Base-by-base conservation (phyloP, 2,888 invertebrate species). In the Caenorhabditis angaria region DNA sequence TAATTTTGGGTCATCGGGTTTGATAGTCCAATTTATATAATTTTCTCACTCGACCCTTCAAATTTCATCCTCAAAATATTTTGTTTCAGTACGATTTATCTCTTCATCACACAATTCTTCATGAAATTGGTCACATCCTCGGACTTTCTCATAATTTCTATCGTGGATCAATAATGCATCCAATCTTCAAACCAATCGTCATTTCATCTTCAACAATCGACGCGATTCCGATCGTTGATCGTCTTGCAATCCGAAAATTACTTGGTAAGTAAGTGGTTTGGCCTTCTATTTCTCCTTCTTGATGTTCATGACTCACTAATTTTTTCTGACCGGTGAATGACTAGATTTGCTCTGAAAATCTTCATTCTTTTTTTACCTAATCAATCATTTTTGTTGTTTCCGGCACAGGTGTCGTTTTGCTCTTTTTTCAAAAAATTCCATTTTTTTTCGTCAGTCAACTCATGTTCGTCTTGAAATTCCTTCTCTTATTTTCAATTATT, bases 111-210 rank as follows among this genome's bases (percentile, higher is more conserved):
- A 68, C 80, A 18, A 62, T 83, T 22, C 65, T 85, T 25, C 85
- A 85, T 60, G 81, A 83, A 54, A 83, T 85, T 65, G 85, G 85
- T 41, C 85, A 85, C 64, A 65, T 80, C 35, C 72, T 85, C 0
- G 85, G 85, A 8, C 65, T 85, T 25, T 65, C 76, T n/a, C 84
- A 85, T 65, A 78, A 76, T 24, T 77, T 77, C 41, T 78, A 81
- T 59, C 61, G 75, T 56, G 78, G 77, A 14, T 83, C 84, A 20
- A 79, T 84, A 32, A 84, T 84, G 84, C 77, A 80, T 63, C 84
- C 84, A 5, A 77, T 83, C 18, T 77, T 84, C 57, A 77, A 81
- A 54, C 80, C 79, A 28, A 65, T 77, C 41, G 59, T 76, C 8
- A 63, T 78, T 12, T 73, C 76, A 14, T 70, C 61, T 56, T 74